Conservation (phyloP, 2,888 invertebrate genomes). For the Tenodera sinensis region DNA sequence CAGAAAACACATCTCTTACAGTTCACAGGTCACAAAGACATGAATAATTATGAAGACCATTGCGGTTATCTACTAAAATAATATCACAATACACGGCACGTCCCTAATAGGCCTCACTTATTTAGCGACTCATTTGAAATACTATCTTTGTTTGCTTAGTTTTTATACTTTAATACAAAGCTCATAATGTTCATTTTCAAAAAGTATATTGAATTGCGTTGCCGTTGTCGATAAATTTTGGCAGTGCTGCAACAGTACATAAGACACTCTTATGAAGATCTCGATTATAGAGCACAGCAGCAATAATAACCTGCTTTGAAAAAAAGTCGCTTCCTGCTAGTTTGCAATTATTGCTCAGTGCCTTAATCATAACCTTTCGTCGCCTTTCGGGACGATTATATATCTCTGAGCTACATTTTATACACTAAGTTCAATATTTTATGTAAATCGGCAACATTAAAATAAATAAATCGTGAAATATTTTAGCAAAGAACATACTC, state of each 20-base stretch:
- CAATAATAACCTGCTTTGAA: neutral
- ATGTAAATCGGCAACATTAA: no score
- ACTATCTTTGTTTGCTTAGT: neutral
- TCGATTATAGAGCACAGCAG: neutral
- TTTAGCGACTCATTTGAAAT: neutral
- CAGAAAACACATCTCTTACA: neutral
- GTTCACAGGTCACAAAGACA: neutral
- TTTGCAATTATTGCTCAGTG: neutral
- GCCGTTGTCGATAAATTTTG: neutral
- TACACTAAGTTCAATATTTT: no score
- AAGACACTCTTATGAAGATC: neutral
- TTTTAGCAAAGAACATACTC: no score
- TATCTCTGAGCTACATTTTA: no score
- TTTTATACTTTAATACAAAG: neutral
- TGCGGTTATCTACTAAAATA: slow-evolving; percentile 9
- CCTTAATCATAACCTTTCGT: neutral
- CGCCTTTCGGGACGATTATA: no score
- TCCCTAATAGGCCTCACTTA: neutral
- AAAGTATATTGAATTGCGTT: neutral
- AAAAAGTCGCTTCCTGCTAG: neutral
- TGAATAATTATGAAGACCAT: neutral
- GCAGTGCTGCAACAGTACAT: neutral
- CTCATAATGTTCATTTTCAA: neutral
- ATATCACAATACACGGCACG: slow-evolving; percentile 12
- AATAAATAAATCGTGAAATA: no score